Evolutionary conservation across 1,140 invertebrate genomes (phyloP).

Genomic region (Branchinecta lynchi): DNA sequence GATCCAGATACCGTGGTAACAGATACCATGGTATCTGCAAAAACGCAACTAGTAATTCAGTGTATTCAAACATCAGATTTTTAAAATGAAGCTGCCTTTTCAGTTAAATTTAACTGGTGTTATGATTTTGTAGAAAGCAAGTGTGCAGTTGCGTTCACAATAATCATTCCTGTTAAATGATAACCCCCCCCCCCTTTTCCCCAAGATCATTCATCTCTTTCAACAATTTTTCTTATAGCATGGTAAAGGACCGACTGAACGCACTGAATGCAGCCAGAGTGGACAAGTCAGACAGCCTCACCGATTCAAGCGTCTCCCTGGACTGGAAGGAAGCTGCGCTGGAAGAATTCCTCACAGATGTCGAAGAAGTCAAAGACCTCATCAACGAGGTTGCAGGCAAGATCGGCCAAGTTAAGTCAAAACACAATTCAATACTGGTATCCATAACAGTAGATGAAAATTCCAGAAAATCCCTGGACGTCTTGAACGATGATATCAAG

Average conservation of each 20-base stretch:
- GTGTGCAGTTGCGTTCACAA: no score
- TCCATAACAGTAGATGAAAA: constrained; percentile 99
- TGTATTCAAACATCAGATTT: no score
- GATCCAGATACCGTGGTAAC: no score
- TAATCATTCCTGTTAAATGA: no score
- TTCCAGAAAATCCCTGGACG: constrained; percentile 97
- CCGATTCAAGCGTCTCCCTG: neutral
- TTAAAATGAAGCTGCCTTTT: no score
- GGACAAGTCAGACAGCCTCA: neutral
- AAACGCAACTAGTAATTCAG: no score
- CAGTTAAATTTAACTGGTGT: no score
- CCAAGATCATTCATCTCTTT: no score
- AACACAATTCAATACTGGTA: constrained; percentile 95
- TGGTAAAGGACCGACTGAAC: constrained; percentile 35
- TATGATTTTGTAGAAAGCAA: no score
- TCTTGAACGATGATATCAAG: constrained; percentile 99
- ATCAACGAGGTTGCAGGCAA: constrained; percentile 98
- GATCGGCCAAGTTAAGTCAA: constrained; percentile 99
- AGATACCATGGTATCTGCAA: no score
- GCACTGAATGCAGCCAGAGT: constrained; percentile 33
- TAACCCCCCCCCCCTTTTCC: no score
- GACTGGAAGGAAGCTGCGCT: constrained; percentile 16
- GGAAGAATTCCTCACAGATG: constrained; percentile 32
- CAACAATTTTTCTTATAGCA: constrained; percentile 17
- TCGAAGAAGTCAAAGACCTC: constrained; percentile 98